Percentiles rank a stretch among this genome's conserved stretches.
Evolutionary conservation across 2,113 vertebrate genomes (phyloP).

Genomic region (Bettongia penicillata): DNA sequence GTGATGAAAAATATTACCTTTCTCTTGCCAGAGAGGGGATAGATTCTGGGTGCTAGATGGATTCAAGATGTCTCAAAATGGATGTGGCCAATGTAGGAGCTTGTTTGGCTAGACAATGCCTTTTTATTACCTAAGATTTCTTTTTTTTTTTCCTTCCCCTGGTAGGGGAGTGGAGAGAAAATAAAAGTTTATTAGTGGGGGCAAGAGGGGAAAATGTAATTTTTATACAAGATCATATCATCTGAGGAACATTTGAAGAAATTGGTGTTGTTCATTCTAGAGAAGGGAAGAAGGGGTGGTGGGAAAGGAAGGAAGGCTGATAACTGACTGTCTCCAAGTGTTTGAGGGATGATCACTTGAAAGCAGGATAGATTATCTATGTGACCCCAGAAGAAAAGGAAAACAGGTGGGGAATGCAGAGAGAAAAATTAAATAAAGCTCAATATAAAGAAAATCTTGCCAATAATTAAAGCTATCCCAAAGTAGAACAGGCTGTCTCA

Average conservation of each 20-base stretch:
- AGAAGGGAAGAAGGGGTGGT: background rate
- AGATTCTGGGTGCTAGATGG: background rate
- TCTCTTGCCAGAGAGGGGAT: background rate
- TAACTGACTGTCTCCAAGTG: background rate
- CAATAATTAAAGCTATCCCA: background rate
- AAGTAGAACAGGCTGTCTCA: background rate
- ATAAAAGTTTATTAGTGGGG: background rate
- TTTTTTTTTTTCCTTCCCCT: background rate
- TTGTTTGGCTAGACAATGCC: background rate
- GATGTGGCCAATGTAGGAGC: background rate
- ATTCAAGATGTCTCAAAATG: background rate
- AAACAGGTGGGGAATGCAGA: background rate
- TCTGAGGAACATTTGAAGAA: background rate
- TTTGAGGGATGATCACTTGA: background rate
- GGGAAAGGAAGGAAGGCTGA: background rate
- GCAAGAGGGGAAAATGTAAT: background rate
- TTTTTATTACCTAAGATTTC: background rate
- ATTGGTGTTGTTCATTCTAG: background rate
- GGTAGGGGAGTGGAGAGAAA: background rate
- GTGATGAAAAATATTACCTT: background rate
- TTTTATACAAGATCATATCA: background rate
- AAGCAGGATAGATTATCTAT: background rate
- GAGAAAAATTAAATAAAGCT: background rate
- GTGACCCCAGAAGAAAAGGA: background rate
- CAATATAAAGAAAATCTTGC: background rate